These are phyloP conservation scores for Dascillus cervinus DNA, from an alignment of 2,888 invertebrate species.

Conservation along the genomic window DNA sequence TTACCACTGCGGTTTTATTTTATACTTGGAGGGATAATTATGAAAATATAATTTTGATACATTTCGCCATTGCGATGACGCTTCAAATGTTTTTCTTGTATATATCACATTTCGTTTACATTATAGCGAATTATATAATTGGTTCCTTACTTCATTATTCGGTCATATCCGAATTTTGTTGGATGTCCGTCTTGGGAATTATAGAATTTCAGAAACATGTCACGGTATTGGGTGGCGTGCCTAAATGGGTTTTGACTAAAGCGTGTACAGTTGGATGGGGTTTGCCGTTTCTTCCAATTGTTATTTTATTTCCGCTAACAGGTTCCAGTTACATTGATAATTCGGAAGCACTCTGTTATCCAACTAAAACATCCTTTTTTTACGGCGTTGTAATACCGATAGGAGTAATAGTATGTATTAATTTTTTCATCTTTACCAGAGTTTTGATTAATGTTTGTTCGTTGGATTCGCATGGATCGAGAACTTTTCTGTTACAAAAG, in stretches of 20 bases:
- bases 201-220: slow-evolving; percentile 56
- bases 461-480: slow-evolving; percentile 39
- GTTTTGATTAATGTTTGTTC: slow-evolving; percentile 45
- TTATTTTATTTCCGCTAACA: slow-evolving; percentile 13
- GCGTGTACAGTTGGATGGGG: slow-evolving; percentile 55
- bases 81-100: slow-evolving; percentile 47
- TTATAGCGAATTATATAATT: slow-evolving; percentile 32
- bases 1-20: slow-evolving; percentile 29
- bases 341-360: slow-evolving; percentile 43
- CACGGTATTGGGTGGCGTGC: slow-evolving; percentile 49
- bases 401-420: slow-evolving; percentile 43
- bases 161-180: slow-evolving; percentile 54
- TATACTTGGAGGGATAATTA: slow-evolving; percentile 55
- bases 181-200: slow-evolving; percentile 60
- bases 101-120: slow-evolving; percentile 30
- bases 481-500: slow-evolving; percentile 46
- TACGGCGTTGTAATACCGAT: slow-evolving; percentile 47
- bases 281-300: slow-evolving; percentile 45
- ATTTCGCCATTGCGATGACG: slow-evolving; percentile 55
- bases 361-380: slow-evolving; percentile 45
- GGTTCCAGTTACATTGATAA: slow-evolving; percentile 38
- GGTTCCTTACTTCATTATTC: slow-evolving; percentile 55
- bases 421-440: slow-evolving; percentile 47
- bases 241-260: slow-evolving; percentile 51
- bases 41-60: slow-evolving; percentile 57